Conservation (phyloP, 92 coral and sea anemone species). For the Scolanthus callimorphus region DNA sequence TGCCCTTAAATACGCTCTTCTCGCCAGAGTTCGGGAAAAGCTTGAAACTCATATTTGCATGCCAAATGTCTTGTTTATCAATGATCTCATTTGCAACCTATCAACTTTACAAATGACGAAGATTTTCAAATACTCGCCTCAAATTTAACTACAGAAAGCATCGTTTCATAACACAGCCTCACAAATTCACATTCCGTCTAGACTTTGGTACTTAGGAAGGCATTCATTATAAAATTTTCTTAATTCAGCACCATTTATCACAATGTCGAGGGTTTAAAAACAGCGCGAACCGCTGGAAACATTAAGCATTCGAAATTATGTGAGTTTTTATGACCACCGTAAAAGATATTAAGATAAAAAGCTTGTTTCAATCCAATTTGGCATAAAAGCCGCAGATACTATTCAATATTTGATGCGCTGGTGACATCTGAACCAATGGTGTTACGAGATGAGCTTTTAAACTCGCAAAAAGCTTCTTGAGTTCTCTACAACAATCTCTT, state of each 20-base stretch:
- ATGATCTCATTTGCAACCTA: constrained; percentile 29
- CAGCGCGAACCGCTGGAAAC: not conserved
- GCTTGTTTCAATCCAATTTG: not conserved
- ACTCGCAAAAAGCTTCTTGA: not conserved
- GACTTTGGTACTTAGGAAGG: no score
- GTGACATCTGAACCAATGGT: constrained; percentile 29
- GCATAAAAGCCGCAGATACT: not conserved
- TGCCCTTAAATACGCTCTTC: constrained; percentile 3
- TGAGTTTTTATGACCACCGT: not conserved
- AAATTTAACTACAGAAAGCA: not conserved
- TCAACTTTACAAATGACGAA: constrained; percentile 15
- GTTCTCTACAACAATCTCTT: not conserved
- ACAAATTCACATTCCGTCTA: no score
- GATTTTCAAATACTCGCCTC: not conserved
- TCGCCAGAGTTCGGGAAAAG: constrained; percentile 8
- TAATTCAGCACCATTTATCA: no score
- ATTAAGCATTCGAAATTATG: not conserved
- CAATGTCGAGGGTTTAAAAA: no score
- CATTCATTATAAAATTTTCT: no score
- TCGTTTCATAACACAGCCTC: not conserved
- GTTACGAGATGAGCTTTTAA: no score
- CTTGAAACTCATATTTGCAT: constrained; percentile 37
- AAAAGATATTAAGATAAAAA: constrained; percentile 1
- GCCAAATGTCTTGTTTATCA: constrained; percentile 15
- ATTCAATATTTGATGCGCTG: constrained; percentile 65